A percentile compares a stretch with the other conserved stretches of the same genome.
These are phyloP conservation scores for Stichodactyla helianthus DNA, from an alignment of 64 coral and sea anemone species.

Conservation along the genomic window DNA sequence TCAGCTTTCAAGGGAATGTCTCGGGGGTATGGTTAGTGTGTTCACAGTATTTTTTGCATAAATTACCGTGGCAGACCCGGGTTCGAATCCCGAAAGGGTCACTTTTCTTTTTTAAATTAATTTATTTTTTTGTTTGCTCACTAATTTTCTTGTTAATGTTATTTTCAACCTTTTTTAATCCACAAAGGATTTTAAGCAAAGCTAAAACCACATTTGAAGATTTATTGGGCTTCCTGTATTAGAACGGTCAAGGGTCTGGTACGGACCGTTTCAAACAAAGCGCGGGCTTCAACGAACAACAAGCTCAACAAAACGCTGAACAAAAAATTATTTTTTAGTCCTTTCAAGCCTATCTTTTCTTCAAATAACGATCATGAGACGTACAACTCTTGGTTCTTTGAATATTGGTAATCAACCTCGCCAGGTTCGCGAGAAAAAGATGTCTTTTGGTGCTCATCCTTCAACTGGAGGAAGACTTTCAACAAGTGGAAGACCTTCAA, in stretches of 20 bases:
- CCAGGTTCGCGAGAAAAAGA: conserved; percentile 43
- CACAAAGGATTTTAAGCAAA: neutral
- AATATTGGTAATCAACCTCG: conserved; percentile 59
- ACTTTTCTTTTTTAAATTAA: no score
- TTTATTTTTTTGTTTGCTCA: no score
- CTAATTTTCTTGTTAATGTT: no score
- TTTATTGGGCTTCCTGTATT: neutral
- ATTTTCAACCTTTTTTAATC: neutral
- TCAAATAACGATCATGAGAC: conserved; percentile 33
- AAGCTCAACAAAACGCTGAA: neutral
- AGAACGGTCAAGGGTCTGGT: neutral
- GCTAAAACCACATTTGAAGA: no score
- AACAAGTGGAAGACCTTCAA: conserved; percentile 31
- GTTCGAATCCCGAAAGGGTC: no score
- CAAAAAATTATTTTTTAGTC: neutral
- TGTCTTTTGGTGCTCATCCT: conserved; percentile 29
- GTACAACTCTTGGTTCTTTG: conserved; percentile 39
- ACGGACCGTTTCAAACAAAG: neutral
- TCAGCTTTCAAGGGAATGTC: no score
- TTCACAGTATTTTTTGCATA: no score
- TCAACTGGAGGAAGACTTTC: conserved; percentile 39
- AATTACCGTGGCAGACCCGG: no score
- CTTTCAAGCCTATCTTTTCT: neutral
- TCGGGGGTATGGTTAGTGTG: no score
- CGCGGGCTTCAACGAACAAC: conserved; percentile 20